Evolutionary conservation across 2,113 vertebrate genomes (phyloP).

Genomic region (Neomonachus schauinslandi): DNA sequence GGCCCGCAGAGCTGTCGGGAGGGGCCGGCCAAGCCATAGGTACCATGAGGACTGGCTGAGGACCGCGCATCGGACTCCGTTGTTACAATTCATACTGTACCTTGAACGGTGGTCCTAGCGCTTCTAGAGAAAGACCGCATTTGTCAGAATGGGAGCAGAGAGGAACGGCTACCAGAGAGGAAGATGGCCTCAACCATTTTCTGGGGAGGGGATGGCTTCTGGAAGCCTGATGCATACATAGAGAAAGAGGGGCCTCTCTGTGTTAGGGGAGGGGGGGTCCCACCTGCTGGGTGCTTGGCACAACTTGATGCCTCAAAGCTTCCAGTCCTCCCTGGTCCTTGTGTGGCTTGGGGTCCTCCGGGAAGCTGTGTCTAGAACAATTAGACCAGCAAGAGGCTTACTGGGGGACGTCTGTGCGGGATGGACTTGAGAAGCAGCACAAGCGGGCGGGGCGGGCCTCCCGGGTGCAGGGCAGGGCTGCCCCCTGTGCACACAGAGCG

Average conservation of each 20-base stretch:
- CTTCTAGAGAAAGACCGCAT: not conserved
- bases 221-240: not conserved
- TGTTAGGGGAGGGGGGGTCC: not conserved
- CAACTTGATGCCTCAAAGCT: too few relatives aligned
- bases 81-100: not conserved
- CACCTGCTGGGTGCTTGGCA: not conserved
- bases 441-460: not conserved
- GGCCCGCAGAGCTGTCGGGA: too few relatives aligned
- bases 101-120: not conserved
- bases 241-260: not conserved
- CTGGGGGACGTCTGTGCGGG: accelerated
- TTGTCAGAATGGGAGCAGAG: not conserved
- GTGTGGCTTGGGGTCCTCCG: not conserved
- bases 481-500: accelerated
- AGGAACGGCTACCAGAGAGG: not conserved
- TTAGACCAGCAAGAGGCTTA: accelerated
- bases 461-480: accelerated
- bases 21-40: not conserved
- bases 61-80: accelerated
- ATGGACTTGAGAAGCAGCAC: accelerated
- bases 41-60: accelerated
- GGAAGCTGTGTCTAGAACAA: not conserved
- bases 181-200: not conserved
- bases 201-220: not conserved
- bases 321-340: not conserved